phyloP scores from a whole-genome alignment of 2,888 invertebrate genomes.

The Drosophila meridiana region DNA sequence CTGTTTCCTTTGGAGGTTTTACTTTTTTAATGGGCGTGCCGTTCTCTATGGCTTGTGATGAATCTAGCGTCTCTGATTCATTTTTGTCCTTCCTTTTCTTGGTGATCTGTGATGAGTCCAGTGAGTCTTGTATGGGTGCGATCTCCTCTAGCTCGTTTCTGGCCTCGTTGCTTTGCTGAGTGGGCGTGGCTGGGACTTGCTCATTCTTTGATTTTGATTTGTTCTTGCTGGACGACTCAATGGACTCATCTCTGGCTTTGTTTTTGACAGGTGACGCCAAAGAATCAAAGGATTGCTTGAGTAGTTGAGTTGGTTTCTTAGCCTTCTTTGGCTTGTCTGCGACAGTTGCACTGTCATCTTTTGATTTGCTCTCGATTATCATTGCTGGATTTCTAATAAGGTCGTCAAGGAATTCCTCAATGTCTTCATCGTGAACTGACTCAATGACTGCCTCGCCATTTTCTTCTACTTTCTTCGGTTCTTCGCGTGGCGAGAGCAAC shows the following conservation, averaged over 20 bases:
- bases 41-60: background rate
- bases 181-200: background rate
- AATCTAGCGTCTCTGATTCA: background rate
- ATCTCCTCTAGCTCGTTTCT: background rate
- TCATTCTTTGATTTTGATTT: background rate
- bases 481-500: background rate
- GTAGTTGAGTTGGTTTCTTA: background rate
- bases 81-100: background rate
- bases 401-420: background rate
- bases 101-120: background rate
- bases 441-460: too few relatives aligned
- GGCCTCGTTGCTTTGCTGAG: background rate
- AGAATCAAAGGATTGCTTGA: background rate
- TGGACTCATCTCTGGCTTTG: background rate
- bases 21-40: background rate
- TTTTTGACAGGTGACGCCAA: background rate
- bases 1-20: background rate
- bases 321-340: background rate
- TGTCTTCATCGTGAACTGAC: background rate
- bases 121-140: background rate
- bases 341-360: background rate
- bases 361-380: background rate
- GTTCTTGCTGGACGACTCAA: constrained; percentile 1
- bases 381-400: background rate
- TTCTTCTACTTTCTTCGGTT: background rate